Conservation (phyloP, 2,113 vertebrate species). For the Actinemys pallida region DNA sequence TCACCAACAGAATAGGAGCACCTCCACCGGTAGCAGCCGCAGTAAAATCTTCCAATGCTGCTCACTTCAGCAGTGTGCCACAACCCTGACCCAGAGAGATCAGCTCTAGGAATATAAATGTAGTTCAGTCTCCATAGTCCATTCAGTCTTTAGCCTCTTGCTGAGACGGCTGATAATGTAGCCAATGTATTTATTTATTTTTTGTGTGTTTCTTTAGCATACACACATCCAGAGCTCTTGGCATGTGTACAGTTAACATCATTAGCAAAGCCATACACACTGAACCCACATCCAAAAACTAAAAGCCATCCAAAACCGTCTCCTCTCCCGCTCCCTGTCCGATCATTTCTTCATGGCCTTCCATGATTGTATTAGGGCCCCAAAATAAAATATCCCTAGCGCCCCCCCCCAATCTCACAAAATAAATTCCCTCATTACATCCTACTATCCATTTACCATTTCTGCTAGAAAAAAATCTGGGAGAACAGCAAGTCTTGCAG, state of each 20-base stretch:
- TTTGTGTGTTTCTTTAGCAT: constrained; percentile 49
- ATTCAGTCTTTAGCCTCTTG: constrained; percentile 52
- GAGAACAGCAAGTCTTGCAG: neutral
- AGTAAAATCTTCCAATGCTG: neutral
- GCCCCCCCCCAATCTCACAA: neutral
- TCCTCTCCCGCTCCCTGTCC: neutral
- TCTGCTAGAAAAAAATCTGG: neutral
- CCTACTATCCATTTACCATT: neutral
- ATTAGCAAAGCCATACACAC: neutral
- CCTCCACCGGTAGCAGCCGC: constrained; percentile 4
- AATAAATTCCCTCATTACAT: neutral
- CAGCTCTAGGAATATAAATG: constrained; percentile 30
- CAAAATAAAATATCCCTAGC: neutral
- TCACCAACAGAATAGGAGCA: neutral
- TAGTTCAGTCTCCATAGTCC: constrained; percentile 45
- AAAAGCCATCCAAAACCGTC: neutral
- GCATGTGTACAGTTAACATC: neutral
- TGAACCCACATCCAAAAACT: neutral
- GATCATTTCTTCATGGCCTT: neutral
- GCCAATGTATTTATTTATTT: constrained; percentile 53
- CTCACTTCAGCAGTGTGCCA: neutral
- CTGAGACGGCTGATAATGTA: constrained; percentile 64
- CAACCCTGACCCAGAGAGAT: constrained; percentile 50
- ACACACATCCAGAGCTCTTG: neutral
- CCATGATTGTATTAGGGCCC: fast-evolving